Evolutionary conservation across 2,113 vertebrate species (phyloP), one percentile per base, ranked within the genome.

Genomic region (Actenoides lindsayi): DNA sequence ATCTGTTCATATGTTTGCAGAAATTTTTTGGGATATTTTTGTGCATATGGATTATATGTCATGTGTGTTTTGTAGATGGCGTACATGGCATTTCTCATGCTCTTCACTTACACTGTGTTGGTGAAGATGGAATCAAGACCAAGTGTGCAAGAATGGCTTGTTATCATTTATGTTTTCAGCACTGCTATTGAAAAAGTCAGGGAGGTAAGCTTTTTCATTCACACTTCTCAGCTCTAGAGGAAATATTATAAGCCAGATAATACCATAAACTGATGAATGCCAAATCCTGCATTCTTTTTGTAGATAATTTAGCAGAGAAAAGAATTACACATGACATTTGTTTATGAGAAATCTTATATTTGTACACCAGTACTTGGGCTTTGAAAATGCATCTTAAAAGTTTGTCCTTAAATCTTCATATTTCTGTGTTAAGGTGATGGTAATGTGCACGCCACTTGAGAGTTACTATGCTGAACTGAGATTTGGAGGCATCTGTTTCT

Each of bases 81-180:
- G 1, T 99, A 99, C 89, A 91, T 99, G 98, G 98, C 87, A 3
- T 99, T 99, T 95, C 98, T 99, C 51, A 98, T 99, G 98, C 97
- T 99, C 44, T 99, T 99, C 95, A 99, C 99, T 84, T 99, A 98
- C 74, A 98, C 98, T 2, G 97, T 99, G 64, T 96, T 99, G 97
- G 99, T 99, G 91, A 98, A 98, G 97, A 99, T 99, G 99, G 98
- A 97, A 83, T 97, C 98, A 30, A 93, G 82, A 37, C 99, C 99
- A 30, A 99, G 98, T 51, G 74, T 98, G 67, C 99, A 98, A 64
- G 99, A 99, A 92, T 99, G 99, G 99, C 90, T 99, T 48, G 99
- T 99, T 57, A 99, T 99, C 54, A 85, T 97, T 50, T 99, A 99
- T 95, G 98, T 99, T 96, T 97, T 99, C 92, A 99, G 99, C 82